Percentiles rank a stretch among this genome's conserved stretches.
phyloP scores from a whole-genome alignment of 2,888 invertebrate genomes.

The Copidosoma aretas region DNA sequence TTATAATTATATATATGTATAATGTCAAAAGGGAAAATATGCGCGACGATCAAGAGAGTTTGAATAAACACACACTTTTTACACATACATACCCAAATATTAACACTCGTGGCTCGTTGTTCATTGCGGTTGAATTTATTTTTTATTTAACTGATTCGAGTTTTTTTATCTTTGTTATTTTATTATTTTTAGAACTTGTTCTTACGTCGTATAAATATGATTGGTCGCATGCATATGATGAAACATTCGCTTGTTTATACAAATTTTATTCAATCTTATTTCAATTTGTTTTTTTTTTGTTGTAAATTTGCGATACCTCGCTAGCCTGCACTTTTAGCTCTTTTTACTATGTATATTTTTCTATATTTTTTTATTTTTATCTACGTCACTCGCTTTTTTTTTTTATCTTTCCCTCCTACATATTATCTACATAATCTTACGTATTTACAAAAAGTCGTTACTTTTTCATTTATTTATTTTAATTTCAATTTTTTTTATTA shows the following conservation, averaged over 20 bases:
- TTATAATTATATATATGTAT: no score
- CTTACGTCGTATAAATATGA: slow-evolving; percentile 22
- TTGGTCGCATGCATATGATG: slow-evolving; percentile 15
- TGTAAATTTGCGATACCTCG: background rate
- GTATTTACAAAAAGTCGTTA: slow-evolving; percentile 58
- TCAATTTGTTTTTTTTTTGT: slow-evolving; percentile 12
- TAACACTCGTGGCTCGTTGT: slow-evolving; percentile 22
- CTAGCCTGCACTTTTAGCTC: no score
- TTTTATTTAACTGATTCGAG: background rate
- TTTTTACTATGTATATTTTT: no score
- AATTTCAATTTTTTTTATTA: no score
- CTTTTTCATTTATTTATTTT: slow-evolving; percentile 30
- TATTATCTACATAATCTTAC: no score
- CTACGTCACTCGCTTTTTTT: no score
- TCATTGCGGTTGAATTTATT: slow-evolving; percentile 14
- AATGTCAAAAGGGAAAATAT: no score
- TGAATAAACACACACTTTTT: background rate
- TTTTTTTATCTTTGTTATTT: slow-evolving; percentile 5
- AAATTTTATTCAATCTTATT: background rate
- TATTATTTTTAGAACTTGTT: background rate
- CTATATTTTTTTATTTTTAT: no score
- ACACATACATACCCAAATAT: slow-evolving; percentile 10
- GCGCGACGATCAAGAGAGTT: background rate
- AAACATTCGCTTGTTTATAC: no score
- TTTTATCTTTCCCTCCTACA: slow-evolving; percentile 49